Base-by-base conservation (phyloP, 2,113 vertebrate species). In the Pavo muticus region DNA sequence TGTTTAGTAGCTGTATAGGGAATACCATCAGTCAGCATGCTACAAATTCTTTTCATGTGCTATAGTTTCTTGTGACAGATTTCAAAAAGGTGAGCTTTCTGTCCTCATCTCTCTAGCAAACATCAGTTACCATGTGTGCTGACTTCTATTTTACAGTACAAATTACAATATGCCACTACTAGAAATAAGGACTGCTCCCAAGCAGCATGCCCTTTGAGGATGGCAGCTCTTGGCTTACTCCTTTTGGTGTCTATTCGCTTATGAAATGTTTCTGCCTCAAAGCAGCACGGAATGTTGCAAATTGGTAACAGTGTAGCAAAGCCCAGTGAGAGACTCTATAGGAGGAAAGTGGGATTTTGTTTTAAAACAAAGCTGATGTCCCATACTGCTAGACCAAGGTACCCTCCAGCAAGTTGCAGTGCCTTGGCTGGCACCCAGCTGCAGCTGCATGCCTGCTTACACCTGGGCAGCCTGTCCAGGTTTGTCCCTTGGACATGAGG, bases 11-110 rank as follows among this genome's bases (percentile, higher is more conserved):
- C 19, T 30, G 35, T 16, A 35, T 57, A 54, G 42, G 47, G 30
- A 57, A 27, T n/a, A 20, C 25, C 0, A 0, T 4, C 21, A 25
- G 75, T 7, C n/a, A 42, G 24, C 1, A 9, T 54, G 35, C 32
- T 24, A 18, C 35, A 35, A 25, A 11, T n/a, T n/a, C 45, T 56
- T 50, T 61, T n/a, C 37, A 39, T 6, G 21, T 10, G 5, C 29
- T 81, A 27, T 10, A 37, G 32, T 30, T 72, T 73, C 60, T 39
- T 63, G 85, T 20, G 14, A 17, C 19, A 35, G 52, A 27, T n/a
- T 75, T 56, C 2, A 18, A 68, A 83, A 39, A 35, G 1, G 6
- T 45, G 59, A 60, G 20, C 39, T 73, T 32, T 56, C 18, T 84
- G 21, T 27, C 12, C 16, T 60, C 18, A 3, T 27, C 14, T 60